Percentiles rank a stretch among this genome's conserved stretches.
Evolutionary conservation across 2,113 vertebrate genomes (phyloP).

Genomic region (Dolichallabes microphthalmus): DNA sequence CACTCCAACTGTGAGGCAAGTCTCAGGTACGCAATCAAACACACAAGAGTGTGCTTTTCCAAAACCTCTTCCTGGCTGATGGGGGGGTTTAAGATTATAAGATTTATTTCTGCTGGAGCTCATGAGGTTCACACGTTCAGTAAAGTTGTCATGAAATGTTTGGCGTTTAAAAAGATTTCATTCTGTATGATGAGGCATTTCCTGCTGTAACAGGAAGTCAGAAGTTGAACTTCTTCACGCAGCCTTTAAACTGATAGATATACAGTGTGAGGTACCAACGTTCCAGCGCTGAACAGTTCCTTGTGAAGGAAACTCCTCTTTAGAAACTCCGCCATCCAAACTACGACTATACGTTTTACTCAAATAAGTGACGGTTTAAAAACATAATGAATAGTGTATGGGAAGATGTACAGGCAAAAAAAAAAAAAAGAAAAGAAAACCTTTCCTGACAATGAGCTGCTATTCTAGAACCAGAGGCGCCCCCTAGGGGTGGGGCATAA

Average conservation of each 20-base stretch:
- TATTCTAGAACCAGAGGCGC: neutral
- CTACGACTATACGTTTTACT: no score
- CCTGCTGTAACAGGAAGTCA: neutral
- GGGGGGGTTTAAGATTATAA: neutral
- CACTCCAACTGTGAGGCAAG: neutral
- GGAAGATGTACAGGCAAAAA: no score
- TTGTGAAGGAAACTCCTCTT: no score
- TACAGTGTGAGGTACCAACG: no score
- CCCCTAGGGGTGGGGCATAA: neutral
- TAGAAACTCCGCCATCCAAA: no score
- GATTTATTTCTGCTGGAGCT: neutral
- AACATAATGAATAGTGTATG: no score
- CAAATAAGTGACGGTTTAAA: no score
- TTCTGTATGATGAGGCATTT: neutral
- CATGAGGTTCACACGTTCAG: neutral
- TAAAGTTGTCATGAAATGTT: neutral
- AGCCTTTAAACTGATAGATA: neutral
- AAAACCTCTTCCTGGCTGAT: neutral
- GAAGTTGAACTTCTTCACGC: neutral
- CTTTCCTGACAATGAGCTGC: neutral
- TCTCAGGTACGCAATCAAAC: neutral
- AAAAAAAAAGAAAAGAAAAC: no score
- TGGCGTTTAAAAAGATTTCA: neutral
- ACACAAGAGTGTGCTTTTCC: neutral
- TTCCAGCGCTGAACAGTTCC: no score